Evolutionary conservation across 1,140 invertebrate genomes (phyloP).

Genomic region (Halyomorpha halys): DNA sequence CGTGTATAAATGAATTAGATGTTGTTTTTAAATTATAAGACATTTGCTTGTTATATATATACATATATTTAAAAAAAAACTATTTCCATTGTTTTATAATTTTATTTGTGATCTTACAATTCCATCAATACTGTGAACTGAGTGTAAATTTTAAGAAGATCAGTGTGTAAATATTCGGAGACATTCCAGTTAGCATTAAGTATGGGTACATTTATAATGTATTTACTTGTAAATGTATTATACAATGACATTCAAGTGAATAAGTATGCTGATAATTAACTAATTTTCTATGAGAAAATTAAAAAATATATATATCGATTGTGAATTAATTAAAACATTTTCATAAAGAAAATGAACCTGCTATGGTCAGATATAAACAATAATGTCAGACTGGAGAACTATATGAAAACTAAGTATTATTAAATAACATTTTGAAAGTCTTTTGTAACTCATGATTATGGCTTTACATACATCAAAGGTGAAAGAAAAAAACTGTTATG

Average conservation of each 20-base stretch:
- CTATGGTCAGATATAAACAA: not conserved
- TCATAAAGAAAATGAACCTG: not conserved
- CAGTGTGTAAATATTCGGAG: not conserved
- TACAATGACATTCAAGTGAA: no score
- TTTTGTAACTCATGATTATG: not conserved
- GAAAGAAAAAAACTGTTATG: not conserved
- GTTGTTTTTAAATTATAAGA: not conserved
- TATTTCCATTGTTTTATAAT: conserved; percentile 7
- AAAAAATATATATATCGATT: no score
- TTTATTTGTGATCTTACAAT: not conserved
- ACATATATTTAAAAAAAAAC: not conserved
- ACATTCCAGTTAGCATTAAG: not conserved
- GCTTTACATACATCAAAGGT: not conserved
- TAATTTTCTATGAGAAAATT: no score
- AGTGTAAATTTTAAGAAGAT: not conserved
- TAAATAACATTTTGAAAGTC: not conserved
- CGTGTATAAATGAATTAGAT: conserved; percentile 1
- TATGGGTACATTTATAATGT: conserved; percentile 5
- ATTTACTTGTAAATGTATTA: not conserved
- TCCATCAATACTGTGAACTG: not conserved
- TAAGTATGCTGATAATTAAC: no score
- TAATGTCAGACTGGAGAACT: not conserved
- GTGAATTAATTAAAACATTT: not conserved
- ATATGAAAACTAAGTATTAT: not conserved
- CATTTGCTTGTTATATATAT: not conserved